Conservation (phyloP, 2,888 invertebrate species). For the Meandrusa payeni region DNA sequence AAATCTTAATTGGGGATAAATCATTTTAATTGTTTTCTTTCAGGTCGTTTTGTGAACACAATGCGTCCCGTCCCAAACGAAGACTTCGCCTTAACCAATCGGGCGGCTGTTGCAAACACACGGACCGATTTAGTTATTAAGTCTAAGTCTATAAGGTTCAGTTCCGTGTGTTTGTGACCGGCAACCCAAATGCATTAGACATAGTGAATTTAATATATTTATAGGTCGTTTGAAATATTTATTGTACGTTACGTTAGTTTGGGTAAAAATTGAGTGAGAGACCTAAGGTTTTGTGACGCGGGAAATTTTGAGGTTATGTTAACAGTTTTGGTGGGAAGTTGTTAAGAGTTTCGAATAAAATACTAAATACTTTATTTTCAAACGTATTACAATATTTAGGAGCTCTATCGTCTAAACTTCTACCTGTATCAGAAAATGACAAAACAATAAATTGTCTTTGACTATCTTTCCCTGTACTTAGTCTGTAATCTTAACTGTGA, state of each 20-base stretch:
- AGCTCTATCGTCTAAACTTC: no score
- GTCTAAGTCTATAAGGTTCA: not conserved
- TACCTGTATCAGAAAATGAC: no score
- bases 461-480: no score
- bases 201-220: conserved; percentile 11
- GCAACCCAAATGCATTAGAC: not conserved
- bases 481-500: no score
- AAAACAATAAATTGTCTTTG: no score
- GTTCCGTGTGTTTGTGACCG: not conserved
- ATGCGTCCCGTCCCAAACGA: conserved; percentile 49
- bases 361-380: no score
- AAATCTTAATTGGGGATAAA: no score
- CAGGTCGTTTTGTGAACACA: not conserved
- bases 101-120: not conserved
- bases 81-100: conserved; percentile 39
- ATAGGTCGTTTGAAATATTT: conserved; percentile 13
- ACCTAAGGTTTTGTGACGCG: no score
- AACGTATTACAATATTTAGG: no score
- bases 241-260: conserved; percentile 6
- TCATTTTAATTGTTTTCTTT: no score
- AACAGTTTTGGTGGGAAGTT: conserved; percentile 7
- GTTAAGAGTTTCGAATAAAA: no score
- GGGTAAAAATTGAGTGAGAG: not conserved
- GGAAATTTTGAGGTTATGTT: not conserved
- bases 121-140: conserved; percentile 7